Base-by-base conservation (phyloP, 2,888 invertebrate genomes). In the Lithosia quadra region DNA sequence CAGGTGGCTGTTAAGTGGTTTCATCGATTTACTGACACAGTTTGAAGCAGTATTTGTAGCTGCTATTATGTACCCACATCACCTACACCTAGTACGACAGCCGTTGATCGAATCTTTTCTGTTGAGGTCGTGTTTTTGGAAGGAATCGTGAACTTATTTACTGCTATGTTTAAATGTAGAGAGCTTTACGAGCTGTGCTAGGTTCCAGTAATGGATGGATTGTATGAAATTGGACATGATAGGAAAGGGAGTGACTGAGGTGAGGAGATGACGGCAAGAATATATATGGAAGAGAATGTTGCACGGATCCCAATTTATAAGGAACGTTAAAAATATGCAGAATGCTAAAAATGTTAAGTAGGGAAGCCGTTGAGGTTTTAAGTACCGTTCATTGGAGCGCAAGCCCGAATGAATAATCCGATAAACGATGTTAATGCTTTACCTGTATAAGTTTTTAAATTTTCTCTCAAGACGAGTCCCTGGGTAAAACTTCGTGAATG, bases 21-120 rank as follows among this genome's bases (percentile, higher is more conserved):
- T 22, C 24, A 67, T 62, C 61, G 67, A 67, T 67, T 61, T 43
- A 33, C 39, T 21, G 8, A 55, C 36, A 53, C 15, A 53, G 15
- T 36, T 61, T 7, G 34, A 18, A 43, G 18, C 39, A 18, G 39
- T 39, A 7, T 3, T 5, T 33, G 33, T 3, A 33, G 33, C 33
- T 33, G 33, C 33, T 8, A 39, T 43, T 43, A 43, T 43, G 18
- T 43, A 49, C 43, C 15, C 18, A 43, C 11, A 2, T 49, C n/a
- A 49, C n/a, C n/a, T 4, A 39, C 39, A 39, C 39, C 15, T 49
- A n/a, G 49, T 43, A 18, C 18, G 43, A 18, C 5, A 15, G 39
- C 39, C 39, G 18, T 18, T 39, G 39, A 15, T 39, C 8, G 33
- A 5, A 8, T 33, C 33, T 3, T 5, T 33, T 33, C 33, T 33